These are phyloP conservation scores for Clarias laeviceps DNA, from an alignment of 2,797 vertebrate genomes.

Conservation along the genomic window DNA sequence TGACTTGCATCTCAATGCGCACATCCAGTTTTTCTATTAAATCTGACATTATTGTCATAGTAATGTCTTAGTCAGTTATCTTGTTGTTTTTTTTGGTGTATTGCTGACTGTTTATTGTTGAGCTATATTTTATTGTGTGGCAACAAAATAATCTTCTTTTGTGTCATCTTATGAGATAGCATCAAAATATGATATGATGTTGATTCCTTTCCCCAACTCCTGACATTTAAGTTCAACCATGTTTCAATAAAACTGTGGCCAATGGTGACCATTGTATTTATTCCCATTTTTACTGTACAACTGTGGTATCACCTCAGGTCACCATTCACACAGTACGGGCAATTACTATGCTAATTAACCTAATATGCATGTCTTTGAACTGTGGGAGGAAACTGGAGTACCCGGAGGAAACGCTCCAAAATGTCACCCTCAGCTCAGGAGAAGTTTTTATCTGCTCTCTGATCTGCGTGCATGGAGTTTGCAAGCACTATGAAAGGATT, in stretches of 20 bases:
- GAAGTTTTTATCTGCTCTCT: too few species aligned
- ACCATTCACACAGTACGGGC: too few species aligned
- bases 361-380: too few species aligned
- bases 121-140: background rate
- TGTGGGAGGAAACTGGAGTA: too few species aligned
- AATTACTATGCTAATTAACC: too few species aligned
- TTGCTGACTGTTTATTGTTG: background rate
- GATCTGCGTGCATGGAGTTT: too few species aligned
- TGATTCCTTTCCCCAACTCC: background rate
- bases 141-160: background rate
- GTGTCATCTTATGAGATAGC: background rate
- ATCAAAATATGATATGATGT: background rate
- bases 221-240: background rate
- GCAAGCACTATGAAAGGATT: background rate
- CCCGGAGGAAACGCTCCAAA: too few species aligned
- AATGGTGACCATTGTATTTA: too few species aligned
- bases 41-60: background rate
- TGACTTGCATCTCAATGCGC: background rate
- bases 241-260: background rate
- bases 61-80: background rate
- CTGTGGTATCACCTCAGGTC: too few species aligned
- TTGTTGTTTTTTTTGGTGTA: background rate
- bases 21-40: background rate
- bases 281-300: too few species aligned
- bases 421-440: too few species aligned